phyloP scores from a whole-genome alignment of 2,113 vertebrate species.

The Saguinus imperator region DNA sequence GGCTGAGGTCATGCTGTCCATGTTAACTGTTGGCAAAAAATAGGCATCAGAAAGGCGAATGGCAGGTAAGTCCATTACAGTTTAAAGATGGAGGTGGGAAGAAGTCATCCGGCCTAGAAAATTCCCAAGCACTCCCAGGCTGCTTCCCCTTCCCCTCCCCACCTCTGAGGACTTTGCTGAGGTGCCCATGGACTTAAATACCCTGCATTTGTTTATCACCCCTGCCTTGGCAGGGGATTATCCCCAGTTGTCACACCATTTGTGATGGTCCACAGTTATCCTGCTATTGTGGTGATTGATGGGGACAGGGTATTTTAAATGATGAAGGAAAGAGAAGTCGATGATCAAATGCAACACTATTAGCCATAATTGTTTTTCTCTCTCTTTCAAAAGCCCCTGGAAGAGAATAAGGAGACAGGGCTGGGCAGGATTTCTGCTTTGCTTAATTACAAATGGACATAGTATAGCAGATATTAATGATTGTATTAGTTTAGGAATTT shows the following conservation, averaged over 20 bases:
- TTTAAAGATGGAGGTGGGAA: neutral
- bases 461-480: constrained; percentile 60
- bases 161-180: neutral
- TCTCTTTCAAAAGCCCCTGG: neutral
- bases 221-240: neutral
- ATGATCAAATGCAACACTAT: neutral
- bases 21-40: neutral
- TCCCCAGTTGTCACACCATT: constrained; percentile 36
- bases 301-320: constrained; percentile 5
- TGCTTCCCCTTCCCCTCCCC: neutral
- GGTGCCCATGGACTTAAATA: neutral
- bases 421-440: constrained; percentile 48
- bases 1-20: neutral
- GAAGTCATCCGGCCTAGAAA: neutral
- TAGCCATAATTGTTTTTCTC: constrained; percentile 14
- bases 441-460: constrained; percentile 54
- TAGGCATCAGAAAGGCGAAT: neutral
- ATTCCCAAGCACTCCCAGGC: neutral
- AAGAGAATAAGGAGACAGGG: constrained; percentile 28
- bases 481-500: constrained; percentile 58
- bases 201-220: neutral
- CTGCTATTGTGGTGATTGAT: neutral
- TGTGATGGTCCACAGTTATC: neutral
- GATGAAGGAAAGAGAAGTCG: neutral
- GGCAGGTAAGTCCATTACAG: neutral